Evolutionary conservation across 1,140 invertebrate species (phyloP), one percentile per base, ranked within the genome.

Genomic region (Tribolium castaneum): DNA sequence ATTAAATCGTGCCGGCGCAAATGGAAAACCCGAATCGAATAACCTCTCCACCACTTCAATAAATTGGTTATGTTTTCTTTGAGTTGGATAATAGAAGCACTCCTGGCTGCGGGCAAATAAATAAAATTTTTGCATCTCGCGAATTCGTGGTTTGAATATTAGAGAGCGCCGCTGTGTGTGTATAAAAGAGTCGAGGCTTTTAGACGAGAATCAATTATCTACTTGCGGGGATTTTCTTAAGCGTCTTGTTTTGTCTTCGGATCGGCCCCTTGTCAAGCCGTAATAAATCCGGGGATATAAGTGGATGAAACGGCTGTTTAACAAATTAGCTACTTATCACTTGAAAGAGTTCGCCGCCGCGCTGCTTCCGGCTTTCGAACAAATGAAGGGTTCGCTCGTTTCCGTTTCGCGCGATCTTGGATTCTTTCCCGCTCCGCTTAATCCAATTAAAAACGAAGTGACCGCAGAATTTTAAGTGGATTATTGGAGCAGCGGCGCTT

Each of bases 301-400:
- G 76, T 80, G 76, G 79, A 80, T 78, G 70, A 77, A 80, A 71
- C 79, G 79, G 72, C 76, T 80, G 77, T 79, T 79, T 80, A 78
- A 80, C 80, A 79, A 78, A 80, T 80, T 80, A 80, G 80, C 73
- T 78, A 77, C 80, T 78, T 79, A 80, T 78, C 77, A 80, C 77
- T 80, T 76, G 80, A 78, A 80, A 80, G 80, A 80, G 80, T 78
- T 79, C 54, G 66, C 77, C 74, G 72, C 73, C 76, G 14, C 52
- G 72, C 35, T 25, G 62, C 62, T 59, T 70, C 66, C 75, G 70
- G 59, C 59, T 12, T 34, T 52, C 70, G 45, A 79, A 79, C 71
- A 80, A 80, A 77, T 78, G 72, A 76, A 80, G 79, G 79, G 79
- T 34, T 52, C 62, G 56, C 59, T 35, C 22, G 30, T 66, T 76